Evolutionary conservation across 2,888 invertebrate genomes (phyloP), one percentile per base, ranked within the genome.

Genomic region (Polyommatus iphigenia): DNA sequence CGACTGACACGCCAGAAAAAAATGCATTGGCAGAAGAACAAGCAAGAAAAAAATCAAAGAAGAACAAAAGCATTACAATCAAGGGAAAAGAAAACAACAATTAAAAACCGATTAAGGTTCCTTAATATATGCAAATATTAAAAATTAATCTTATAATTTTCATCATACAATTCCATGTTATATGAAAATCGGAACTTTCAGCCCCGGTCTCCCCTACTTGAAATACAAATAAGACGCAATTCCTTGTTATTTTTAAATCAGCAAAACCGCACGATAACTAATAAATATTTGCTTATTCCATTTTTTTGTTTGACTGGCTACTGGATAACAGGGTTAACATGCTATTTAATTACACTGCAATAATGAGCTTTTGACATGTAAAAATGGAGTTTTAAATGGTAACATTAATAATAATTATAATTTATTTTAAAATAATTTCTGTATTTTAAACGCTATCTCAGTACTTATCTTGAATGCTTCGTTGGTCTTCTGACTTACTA

Each of bases 341-440:
- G 5, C 1, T 29, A 8, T 67, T 29, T 67, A 67, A 67, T 67
- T 67, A 67, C 67, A 15, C 29, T 67, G 29, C 29, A 67, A 29
- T 67, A 67, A 67, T 67, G 67, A 81, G 83, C 88, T 91, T 89
- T 90, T 88, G 84, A 41, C 41, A 71, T 41, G 32, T 71, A 71
- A 71, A 71, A 71, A 71, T 36, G 36, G 20, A n/a, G n/a, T 71
- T 41, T 71, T 71, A 36, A 71, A 41, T 41, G 41, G n/a, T n/a
- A 36, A n/a, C 71, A 71, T 71, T 71, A 71, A 71, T n/a, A 36
- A 71, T 41, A 71, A 71, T 71, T 71, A 36, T n/a, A 71, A 36
- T 36, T 36, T 71, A 36, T 36, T 71, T 71, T 10, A 71, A 71
- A 71, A 71, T 36, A 18, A 41, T 41, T n/a, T 71, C n/a, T 71